Conservation (phyloP, 2,113 vertebrate genomes). For the Crotophaga sulcirostris region DNA sequence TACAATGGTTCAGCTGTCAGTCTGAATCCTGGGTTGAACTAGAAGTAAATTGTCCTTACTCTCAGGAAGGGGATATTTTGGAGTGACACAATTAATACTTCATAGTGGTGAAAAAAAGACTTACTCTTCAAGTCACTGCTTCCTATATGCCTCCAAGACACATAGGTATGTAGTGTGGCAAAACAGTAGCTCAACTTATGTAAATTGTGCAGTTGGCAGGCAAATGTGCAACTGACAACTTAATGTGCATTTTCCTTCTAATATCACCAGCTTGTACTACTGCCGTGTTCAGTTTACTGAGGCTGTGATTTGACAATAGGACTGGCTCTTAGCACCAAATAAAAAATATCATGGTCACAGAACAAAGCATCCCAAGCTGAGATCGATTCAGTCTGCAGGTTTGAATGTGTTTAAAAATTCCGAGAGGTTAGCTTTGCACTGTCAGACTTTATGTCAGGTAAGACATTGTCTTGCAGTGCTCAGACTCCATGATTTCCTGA, state of each 20-base stretch:
- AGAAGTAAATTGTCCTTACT: not conserved
- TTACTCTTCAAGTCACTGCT: not conserved
- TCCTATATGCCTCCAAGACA: not conserved
- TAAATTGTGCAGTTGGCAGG: no score
- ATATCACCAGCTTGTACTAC: not conserved
- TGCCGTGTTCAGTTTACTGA: not conserved
- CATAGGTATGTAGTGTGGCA: not conserved
- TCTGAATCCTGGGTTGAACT: not conserved
- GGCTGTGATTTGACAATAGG: not conserved
- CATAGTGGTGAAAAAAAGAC: not conserved
- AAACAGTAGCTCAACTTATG: not conserved
- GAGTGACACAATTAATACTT: not conserved
- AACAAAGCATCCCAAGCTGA: not conserved
- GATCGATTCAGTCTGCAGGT: not conserved
- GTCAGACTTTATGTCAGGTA: not conserved
- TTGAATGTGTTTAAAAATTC: not conserved
- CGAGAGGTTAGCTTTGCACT: not conserved
- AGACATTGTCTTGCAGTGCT: not conserved
- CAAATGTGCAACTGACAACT: no score
- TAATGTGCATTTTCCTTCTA: not conserved
- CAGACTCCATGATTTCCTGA: not conserved
- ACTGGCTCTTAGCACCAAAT: not conserved
- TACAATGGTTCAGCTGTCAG: not conserved
- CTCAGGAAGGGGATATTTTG: not conserved
- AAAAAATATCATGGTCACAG: not conserved